These are phyloP conservation scores for Babyrousa celebensis DNA, from an alignment of 2,797 vertebrate genomes.

Conservation along the genomic window DNA sequence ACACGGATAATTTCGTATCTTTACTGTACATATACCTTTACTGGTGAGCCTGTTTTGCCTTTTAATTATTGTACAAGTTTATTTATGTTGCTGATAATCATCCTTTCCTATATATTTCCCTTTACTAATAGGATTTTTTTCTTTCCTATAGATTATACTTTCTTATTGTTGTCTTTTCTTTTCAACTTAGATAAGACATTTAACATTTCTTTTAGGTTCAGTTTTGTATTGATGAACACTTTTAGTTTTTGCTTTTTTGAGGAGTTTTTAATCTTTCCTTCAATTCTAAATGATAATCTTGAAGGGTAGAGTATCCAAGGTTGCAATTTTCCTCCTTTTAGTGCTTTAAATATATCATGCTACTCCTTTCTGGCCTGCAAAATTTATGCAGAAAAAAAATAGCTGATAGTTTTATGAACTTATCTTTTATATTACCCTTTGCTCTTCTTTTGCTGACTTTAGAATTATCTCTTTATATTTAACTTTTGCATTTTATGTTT, in stretches of 20 bases:
- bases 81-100: neutral
- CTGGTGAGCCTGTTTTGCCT: neutral
- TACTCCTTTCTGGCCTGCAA: too few species aligned
- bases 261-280: neutral
- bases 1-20: too few species aligned
- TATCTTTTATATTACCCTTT: neutral
- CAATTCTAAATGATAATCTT: neutral
- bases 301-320: neutral
- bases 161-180: neutral
- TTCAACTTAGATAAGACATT: neutral
- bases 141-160: neutral
- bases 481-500: neutral
- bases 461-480: neutral
- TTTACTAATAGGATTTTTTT: neutral
- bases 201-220: neutral
- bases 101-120: neutral
- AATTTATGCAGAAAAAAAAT: neutral
- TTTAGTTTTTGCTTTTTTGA: neutral
- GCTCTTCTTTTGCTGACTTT: neutral
- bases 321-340: too few species aligned
- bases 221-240: neutral
- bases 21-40: too few species aligned
- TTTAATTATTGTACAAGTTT: neutral
- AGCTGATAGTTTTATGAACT: neutral
- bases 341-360: too few species aligned